Evolutionary conservation across 2,888 invertebrate species (phyloP), one percentile per base, ranked within the genome.

Genomic region (Diaprepes abbreviatus): DNA sequence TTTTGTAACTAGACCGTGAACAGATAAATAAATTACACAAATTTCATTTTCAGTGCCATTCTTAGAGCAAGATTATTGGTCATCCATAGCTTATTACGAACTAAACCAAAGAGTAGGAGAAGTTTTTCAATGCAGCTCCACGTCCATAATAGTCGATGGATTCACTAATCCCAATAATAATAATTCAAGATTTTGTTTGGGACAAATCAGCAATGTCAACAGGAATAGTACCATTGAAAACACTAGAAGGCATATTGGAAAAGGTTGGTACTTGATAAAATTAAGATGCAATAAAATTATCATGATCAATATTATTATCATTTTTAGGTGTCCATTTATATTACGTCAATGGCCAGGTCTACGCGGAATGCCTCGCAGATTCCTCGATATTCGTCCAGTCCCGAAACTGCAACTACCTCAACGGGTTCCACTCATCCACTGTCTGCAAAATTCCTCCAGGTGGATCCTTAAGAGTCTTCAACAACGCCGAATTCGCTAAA

Each of bases 331-430:
- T 81, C 1, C 81, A 81, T 55, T 67, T 81, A 14, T 81, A 81
- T 66, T 98, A 98, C 80, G 97, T 97, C 0, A 97, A 96, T 1
- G 98, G 98, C 0, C 98, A 98, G 84, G 97, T 99, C 2, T 98
- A 96, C 84, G 98, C 97, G 0, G 98, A 98, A 83, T 98, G 98
- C 82, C 86, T 98, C 63, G 97, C 97, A 2, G 98, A 98, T 83
- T 96, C 96, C 33, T 96, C 98, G 57, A 97, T 99, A 78, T 98
- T 99, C 84, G 98, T 99, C 31, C 98, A 99, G 86, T 97, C 97
- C 71, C 92, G 98, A 66, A 98, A 98, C 85, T 98, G 98, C 84
- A 99, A 99, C 86, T 97, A 97, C 83, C 96, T 96, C 83, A 97
- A 99, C 83, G 94, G 95, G 62, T 99, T 99, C 86, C 98, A 99